Conservation (phyloP, 2,888 invertebrate genomes). For the Chymomyza procnemis region DNA sequence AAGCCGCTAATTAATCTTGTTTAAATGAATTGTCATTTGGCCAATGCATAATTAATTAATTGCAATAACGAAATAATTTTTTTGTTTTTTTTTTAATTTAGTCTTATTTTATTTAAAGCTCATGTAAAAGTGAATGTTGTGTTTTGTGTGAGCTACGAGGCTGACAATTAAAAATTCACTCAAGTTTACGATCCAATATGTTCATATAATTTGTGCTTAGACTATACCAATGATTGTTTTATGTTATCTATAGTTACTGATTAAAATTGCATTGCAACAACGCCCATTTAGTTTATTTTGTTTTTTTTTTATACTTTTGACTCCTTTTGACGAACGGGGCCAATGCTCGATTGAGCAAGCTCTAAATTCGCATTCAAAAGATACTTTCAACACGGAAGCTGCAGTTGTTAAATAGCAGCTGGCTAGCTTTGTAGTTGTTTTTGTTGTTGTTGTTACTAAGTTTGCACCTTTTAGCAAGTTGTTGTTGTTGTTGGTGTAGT, state of each 20-base stretch:
- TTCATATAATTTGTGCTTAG: not conserved
- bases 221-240: not conserved
- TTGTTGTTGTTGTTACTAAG: not conserved
- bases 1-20: constrained; percentile 64
- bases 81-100: not conserved
- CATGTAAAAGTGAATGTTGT: constrained; percentile 59
- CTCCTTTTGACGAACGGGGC: constrained; percentile 24
- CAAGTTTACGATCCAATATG: constrained; percentile 32
- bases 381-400: constrained; percentile 69
- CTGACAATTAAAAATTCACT: constrained; percentile 56
- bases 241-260: constrained; percentile 67
- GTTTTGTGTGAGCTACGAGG: not conserved
- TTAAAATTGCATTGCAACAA: constrained; percentile 32
- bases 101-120: not conserved
- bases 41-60: constrained; percentile 49
- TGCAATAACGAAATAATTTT: constrained; percentile 20
- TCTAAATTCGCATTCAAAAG: constrained; percentile 10
- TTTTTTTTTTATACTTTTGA: not conserved
- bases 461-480: constrained; percentile 17
- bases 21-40: constrained; percentile 65
- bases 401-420: constrained; percentile 7
- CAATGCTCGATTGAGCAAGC: constrained; percentile 63
- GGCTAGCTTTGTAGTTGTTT: not conserved
- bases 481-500: not conserved
- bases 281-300: constrained; percentile 46